Evolutionary conservation across 2,113 vertebrate genomes (phyloP).

Genomic region (Triplophysa rosa): DNA sequence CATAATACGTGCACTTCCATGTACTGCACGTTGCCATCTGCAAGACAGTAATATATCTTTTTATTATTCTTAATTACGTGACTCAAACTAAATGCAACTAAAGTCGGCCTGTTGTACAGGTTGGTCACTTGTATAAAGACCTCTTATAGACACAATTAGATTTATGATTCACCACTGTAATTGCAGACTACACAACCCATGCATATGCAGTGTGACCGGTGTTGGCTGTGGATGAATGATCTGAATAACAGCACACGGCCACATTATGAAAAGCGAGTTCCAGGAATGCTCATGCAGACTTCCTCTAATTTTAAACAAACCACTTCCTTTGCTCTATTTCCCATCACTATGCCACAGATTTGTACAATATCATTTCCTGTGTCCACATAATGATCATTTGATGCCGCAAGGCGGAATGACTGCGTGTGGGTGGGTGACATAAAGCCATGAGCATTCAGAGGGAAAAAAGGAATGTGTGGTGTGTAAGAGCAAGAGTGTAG

Average conservation of each 20-base stretch:
- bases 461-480: constrained; percentile 25
- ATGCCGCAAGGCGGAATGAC: constrained; percentile 8
- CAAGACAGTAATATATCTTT: neutral
- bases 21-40: neutral
- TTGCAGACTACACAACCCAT: constrained; percentile 5
- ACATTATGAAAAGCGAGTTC: constrained; percentile 35
- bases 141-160: constrained; percentile 13
- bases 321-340: constrained; percentile 32
- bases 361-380: constrained; percentile 42
- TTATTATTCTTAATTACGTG: neutral
- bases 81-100: neutral
- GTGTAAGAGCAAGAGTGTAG: neutral
- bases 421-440: neutral
- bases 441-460: neutral
- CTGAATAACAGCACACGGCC: constrained; percentile 3
- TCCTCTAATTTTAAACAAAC: constrained; percentile 35
- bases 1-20: neutral
- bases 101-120: neutral
- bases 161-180: constrained; percentile 12
- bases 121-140: constrained; percentile 2
- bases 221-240: constrained; percentile 23
- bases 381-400: constrained; percentile 45
- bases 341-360: constrained; percentile 42
- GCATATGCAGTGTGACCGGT: neutral
- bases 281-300: constrained; percentile 30